Base-by-base conservation (phyloP, 2,888 invertebrate species). In the Tethea ocularis region DNA sequence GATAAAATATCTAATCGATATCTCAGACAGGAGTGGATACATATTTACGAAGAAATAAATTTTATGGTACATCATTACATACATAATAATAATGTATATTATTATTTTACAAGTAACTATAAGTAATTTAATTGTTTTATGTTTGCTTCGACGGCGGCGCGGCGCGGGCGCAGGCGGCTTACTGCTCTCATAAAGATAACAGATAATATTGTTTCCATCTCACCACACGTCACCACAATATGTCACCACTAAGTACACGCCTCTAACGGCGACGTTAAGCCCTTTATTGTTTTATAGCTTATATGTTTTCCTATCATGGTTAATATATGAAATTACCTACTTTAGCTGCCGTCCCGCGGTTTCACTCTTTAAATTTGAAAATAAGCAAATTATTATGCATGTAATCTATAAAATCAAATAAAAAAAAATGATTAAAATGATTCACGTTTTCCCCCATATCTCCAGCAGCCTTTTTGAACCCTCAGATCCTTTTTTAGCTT, bases 61-160 rank as follows among this genome's bases (percentile, higher is more conserved):
- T 36, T n/a, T 38, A 38, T 38, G 38, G n/a, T 38, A n/a, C 38
- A 3, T 33, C 1, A 5, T 5, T n/a, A 7, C n/a, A 7, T 38
- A 10, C 10, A 38, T 26, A 26, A 26, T 26, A 26, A 6, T 26
- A 6, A 26, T 38, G 38, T 0, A n/a, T n/a, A 38, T 38, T 38
- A 38, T 10, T n/a, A n/a, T n/a, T n/a, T n/a, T n/a, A n/a, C n/a
- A n/a, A n/a, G n/a, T n/a, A n/a, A n/a, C n/a, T n/a, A n/a, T n/a
- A n/a, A n/a, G n/a, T n/a, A n/a, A n/a, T 38, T 38, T 38, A 38
- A 38, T 38, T 38, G 38, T 38, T 38, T 38, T 38, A 38, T 38
- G 38, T 38, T n/a, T n/a, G 38, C 1, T n/a, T n/a, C 5, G 4
- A 5, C 6, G 6, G 26, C 26, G 26, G 3, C 4, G 8, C 15